Evolutionary conservation across 2,797 vertebrate genomes (phyloP), one percentile per base, ranked within the genome.

Genomic region (Garrulus glandarius): DNA sequence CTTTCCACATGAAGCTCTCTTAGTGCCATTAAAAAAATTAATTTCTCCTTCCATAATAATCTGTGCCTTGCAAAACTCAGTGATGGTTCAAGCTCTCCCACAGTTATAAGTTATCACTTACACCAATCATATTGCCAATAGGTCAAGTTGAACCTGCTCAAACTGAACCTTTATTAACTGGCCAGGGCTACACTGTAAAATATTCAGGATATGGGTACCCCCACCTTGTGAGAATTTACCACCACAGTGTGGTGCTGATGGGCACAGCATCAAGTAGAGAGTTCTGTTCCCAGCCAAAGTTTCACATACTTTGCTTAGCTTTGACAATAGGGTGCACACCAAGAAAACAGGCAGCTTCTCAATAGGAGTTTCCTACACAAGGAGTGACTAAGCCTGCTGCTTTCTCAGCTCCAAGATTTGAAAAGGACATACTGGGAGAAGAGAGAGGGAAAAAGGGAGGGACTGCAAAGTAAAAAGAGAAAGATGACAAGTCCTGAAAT

Each of bases 171-270:
- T 81, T 47, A 92, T 27, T 53, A 84, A 78, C 11, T 24, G 22
- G 27, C 36, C 43, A 90, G 20, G 17, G 3, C 65, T 59, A 47
- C 1, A 1, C 37, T 60, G 43, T 9, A 75, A 92, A 84, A 32
- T 19, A 79, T 26, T 56, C 49, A 61, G 5, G 7, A 34, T 50
- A 9, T 1, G 4, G 22, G 32, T n/a, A 24, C 2, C 1, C 1
- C 9, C 50, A 32, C 19, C 46, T 49, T 53, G 34, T 29, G 36
- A 87, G 47, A 32, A 59, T 63, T 89, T 79, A 53, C 41, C 50
- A 36, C 24, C 57, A 53, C 20, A n/a, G 23, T 18, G 27, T 20
- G 79, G 63, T 30, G 37, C 14, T 30, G 36, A 30, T 26, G 37
- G 50, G 29, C 65, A 52, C 39, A 59, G 13, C 15, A 77, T 7